Conservation (phyloP, 1,140 invertebrate species). For the Ooceraea biroi region DNA sequence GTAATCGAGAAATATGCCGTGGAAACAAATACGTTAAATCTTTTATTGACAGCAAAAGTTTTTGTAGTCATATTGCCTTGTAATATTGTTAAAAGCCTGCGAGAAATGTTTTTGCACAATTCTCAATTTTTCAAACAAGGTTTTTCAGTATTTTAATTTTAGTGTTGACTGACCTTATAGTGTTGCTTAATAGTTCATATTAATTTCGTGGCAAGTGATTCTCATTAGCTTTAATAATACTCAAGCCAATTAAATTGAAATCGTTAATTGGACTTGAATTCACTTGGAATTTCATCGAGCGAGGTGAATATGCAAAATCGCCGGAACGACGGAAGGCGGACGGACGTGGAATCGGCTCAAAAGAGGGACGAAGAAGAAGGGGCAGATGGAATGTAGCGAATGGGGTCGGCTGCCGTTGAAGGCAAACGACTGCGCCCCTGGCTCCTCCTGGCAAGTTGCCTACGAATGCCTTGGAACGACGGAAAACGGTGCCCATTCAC, state of each 20-base stretch:
- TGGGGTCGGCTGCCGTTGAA: slow-evolving; percentile 84
- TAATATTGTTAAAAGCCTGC: background rate
- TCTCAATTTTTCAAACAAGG: too few species aligned
- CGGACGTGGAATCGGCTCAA: background rate
- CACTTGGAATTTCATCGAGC: too few species aligned
- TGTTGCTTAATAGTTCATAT: background rate
- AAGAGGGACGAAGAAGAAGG: slow-evolving; percentile 59
- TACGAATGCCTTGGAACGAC: slow-evolving; percentile 32
- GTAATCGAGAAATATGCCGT: background rate
- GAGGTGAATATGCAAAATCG: slow-evolving; percentile 56
- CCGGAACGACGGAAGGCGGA: slow-evolving; percentile 10
- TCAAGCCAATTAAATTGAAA: background rate
- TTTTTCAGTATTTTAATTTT: too few species aligned
- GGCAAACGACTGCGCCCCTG: slow-evolving; percentile 80
- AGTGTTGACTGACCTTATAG: too few species aligned
- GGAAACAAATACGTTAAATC: background rate
- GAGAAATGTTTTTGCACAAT: background rate
- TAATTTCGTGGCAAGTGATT: background rate
- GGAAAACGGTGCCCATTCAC: slow-evolving; percentile 70
- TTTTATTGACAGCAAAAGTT: too few species aligned
- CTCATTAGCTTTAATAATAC: background rate
- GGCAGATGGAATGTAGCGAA: slow-evolving; percentile 83
- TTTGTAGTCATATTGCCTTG: too few species aligned
- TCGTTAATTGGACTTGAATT: background rate
- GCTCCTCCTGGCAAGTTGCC: slow-evolving; percentile 59